Evolutionary conservation across 2,888 invertebrate genomes (phyloP), one percentile per base, ranked within the genome.

Genomic region (Hirtodrosophila alboralis): DNA sequence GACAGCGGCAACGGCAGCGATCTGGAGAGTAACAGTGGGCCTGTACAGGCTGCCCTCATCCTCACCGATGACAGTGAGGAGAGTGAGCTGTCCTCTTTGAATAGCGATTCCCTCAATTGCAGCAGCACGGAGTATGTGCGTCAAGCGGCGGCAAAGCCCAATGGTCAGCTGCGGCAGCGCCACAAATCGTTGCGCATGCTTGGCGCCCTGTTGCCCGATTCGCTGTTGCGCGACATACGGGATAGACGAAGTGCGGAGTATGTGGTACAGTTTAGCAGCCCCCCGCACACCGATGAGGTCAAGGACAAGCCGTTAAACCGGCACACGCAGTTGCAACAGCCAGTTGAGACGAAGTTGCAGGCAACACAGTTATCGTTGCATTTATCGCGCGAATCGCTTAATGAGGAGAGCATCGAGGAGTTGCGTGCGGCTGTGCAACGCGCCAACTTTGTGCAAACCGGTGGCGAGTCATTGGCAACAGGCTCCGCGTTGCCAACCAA

Each of bases 1-100:
- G 96, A 96, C 90, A 96, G 96, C 60, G 96, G 96, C 40, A 96
- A 96, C 37, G 95, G 96, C 91, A 96, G 96, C 89, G 96, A 96
- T 90, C 92, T 96, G 80, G 96, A 96, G 65, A 89, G 87, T 56
- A 79, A 77, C 47, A 36, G 78, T 12, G 44, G 65, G 0, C 74
- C 85, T 12, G 63, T 51, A 4, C 84, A 63, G 49, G 63, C 77
- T 10, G 34, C 57, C 9, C 60, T 63, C 18, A 30, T 54, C 4
- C 56, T 76, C n/a, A 74, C 53, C 31, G 77, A 81, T 14, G 93
- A 93, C 86, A 94, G 94, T 83, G 94, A 91, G 77, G 92, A 91
- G 63, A 90, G 90, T 63, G 94, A 94, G 83, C 95, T 95, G 59
- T 95, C 95, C 28, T 79, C 79, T 56, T 93, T 95, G 87, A 96